phyloP scores from a whole-genome alignment of 2,113 vertebrate species.

The Pteruthius melanotis region DNA sequence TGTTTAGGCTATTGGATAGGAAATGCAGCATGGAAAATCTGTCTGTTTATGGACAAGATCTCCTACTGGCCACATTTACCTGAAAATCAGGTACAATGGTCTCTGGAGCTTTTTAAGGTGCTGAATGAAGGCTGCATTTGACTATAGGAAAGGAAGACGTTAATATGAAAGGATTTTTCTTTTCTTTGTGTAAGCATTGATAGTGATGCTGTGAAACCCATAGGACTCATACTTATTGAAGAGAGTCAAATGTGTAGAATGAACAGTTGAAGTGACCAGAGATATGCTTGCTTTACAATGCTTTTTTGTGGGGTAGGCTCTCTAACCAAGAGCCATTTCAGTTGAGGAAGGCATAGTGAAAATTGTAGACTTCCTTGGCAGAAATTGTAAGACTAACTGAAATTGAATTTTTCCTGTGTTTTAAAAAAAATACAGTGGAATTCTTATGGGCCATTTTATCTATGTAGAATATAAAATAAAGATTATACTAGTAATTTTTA shows the following conservation, averaged over 20 bases:
- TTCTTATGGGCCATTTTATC: background rate
- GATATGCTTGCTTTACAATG: background rate
- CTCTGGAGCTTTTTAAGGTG: background rate
- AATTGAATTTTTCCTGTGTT: background rate
- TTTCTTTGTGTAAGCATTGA: background rate
- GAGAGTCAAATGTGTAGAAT: background rate
- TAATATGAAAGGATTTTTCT: background rate
- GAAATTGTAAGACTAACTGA: background rate
- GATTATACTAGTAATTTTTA: background rate
- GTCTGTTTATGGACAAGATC: background rate
- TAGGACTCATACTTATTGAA: background rate
- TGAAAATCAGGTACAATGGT: background rate
- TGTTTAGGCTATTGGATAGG: background rate
- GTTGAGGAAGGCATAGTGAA: background rate
- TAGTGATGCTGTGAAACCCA: background rate
- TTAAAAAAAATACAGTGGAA: background rate
- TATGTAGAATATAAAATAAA: background rate
- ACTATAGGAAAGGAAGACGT: background rate
- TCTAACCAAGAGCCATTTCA: background rate
- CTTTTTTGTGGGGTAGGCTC: background rate
- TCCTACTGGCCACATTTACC: background rate
- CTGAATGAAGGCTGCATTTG: background rate
- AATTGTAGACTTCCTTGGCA: background rate
- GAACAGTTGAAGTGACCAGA: background rate
- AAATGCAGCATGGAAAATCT: background rate